A percentile compares a stretch with the other conserved stretches of the same genome.
Conservation (phyloP, 2,113 vertebrate species). For the Tympanuchus pallidicinctus region DNA sequence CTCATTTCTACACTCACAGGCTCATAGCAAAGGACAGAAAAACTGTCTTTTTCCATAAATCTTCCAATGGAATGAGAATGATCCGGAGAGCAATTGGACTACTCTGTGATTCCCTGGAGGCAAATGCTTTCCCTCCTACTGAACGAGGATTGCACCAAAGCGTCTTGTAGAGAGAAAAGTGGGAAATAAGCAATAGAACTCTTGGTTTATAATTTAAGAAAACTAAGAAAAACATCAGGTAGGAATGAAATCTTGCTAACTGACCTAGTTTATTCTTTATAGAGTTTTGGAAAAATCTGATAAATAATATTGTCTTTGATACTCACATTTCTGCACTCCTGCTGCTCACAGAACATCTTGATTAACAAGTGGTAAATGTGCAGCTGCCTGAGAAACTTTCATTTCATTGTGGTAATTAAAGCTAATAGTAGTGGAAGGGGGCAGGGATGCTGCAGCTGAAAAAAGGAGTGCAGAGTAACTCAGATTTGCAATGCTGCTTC, state of each 20-base stretch:
- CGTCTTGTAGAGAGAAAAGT: not conserved
- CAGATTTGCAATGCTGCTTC: not conserved
- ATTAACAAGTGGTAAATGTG: fast-evolving
- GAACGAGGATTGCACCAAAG: not conserved
- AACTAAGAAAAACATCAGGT: not conserved
- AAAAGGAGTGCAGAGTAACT: not conserved
- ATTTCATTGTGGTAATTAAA: not conserved
- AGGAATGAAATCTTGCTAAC: not conserved
- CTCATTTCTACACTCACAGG: not conserved
- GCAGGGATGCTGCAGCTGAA: not conserved
- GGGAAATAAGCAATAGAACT: not conserved
- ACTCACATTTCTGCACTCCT: not conserved
- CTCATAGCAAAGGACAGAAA: not conserved
- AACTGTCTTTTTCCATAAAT: not conserved
- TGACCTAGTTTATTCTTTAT: not conserved
- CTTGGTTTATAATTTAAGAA: not conserved
- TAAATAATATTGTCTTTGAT: not conserved
- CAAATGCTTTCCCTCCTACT: not conserved
- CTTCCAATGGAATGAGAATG: not conserved
- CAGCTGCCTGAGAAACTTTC: not conserved
- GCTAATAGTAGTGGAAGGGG: not conserved
- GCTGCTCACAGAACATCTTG: not conserved
- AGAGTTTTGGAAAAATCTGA: not conserved
- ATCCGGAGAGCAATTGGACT: not conserved
- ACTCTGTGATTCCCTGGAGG: not conserved